phyloP scores from a whole-genome alignment of 2,888 invertebrate genomes.

The Sesia apiformis region DNA sequence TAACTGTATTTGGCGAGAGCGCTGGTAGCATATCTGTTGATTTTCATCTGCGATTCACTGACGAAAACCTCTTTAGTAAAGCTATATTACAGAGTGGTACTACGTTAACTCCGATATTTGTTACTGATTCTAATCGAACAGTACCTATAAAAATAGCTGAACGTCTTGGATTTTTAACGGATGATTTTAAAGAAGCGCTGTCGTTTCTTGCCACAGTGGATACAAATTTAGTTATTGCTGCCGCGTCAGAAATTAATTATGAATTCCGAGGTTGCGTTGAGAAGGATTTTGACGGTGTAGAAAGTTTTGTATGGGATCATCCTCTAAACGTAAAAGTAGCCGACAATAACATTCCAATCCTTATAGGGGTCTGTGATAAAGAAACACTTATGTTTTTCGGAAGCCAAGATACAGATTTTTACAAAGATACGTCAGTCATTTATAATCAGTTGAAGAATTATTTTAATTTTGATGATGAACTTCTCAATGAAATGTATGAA shows the following conservation, averaged over 20 bases:
- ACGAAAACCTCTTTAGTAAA: conserved; percentile 20
- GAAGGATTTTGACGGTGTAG: conserved; percentile 8
- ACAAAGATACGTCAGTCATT: conserved; percentile 2
- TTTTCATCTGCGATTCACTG: conserved; percentile 18
- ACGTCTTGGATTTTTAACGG: conserved; percentile 21
- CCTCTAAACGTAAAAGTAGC: conserved; percentile 5
- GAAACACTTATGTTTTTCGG: not conserved
- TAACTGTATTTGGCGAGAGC: conserved; percentile 26
- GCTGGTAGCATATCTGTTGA: conserved; percentile 22
- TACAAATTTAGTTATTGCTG: conserved; percentile 2
- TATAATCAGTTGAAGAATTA: conserved; percentile 3
- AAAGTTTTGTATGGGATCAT: conserved; percentile 8
- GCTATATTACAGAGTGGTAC: conserved; percentile 27
- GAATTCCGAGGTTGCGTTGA: conserved; percentile 12
- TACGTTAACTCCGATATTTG: conserved; percentile 10
- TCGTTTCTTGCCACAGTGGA: conserved; percentile 14
- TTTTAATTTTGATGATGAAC: conserved; percentile 14
- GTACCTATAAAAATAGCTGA: conserved; percentile 19
- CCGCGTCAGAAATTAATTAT: not conserved
- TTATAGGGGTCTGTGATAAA: conserved; percentile 9
- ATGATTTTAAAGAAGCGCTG: conserved; percentile 18
- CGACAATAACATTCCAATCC: conserved; percentile 6
- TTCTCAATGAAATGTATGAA: conserved; percentile 9
- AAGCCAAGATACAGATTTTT: not conserved
- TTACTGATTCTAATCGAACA: conserved; percentile 14